Percentiles rank a stretch among this genome's conserved stretches.
phyloP scores from a whole-genome alignment of 2,113 vertebrate species.

The Poeciliopsis retropinna region DNA sequence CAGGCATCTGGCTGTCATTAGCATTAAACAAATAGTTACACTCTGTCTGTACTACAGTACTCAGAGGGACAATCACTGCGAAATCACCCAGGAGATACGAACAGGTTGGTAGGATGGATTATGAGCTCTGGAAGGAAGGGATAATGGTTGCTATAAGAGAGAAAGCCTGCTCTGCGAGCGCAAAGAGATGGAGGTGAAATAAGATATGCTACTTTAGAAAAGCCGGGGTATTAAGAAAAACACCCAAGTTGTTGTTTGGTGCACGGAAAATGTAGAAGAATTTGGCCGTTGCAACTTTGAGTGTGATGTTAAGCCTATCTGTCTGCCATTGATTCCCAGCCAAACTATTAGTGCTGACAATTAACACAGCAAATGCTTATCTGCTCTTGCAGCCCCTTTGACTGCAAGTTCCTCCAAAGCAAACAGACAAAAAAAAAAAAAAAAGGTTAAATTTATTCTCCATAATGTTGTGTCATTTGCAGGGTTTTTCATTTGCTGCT shows the following conservation, averaged over 20 bases:
- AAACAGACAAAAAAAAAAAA: too few relatives aligned
- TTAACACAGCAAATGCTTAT: conserved; percentile 57
- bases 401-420: conserved; percentile 17
- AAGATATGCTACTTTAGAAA: conserved; percentile 3
- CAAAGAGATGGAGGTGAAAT: conserved; percentile 4
- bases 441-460: not conserved
- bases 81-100: conserved; percentile 46
- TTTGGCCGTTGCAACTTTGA: conserved; percentile 57
- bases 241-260: conserved; percentile 31
- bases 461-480: not conserved
- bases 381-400: conserved; percentile 23
- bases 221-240: conserved; percentile 15
- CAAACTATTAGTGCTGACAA: conserved; percentile 56
- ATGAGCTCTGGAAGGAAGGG: conserved; percentile 22
- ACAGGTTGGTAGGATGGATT: conserved; percentile 12
- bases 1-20: conserved; percentile 59
- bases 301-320: conserved; percentile 23
- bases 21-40: conserved; percentile 60
- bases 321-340: conserved; percentile 49
- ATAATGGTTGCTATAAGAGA: conserved; percentile 1
- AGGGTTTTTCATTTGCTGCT: not conserved
- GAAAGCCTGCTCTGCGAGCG: not conserved
- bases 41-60: conserved; percentile 20
- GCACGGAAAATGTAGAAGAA: conserved; percentile 46
- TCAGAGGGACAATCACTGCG: conserved; percentile 26